Conservation (phyloP, 2,113 vertebrate species). For the Salvelinus alpinus region DNA sequence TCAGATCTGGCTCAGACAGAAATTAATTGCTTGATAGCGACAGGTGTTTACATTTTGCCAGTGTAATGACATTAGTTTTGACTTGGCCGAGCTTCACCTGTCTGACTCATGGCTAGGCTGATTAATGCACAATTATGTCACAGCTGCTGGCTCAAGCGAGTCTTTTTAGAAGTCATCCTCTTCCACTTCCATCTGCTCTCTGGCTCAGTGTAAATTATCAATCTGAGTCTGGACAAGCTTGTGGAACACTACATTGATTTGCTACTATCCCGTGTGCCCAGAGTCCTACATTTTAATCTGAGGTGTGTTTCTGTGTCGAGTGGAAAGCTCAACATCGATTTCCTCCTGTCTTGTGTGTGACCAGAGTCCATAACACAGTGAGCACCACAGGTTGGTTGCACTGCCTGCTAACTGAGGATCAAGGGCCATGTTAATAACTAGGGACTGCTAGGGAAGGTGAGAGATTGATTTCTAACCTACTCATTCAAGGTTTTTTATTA, state of each 20-base stretch:
- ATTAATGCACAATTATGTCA: not conserved
- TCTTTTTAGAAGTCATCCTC: not conserved
- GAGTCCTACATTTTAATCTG: not conserved
- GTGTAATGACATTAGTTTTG: too few species aligned
- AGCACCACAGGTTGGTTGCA: too few species aligned
- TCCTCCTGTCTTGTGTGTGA: not conserved
- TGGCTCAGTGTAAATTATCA: not conserved
- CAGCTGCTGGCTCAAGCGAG: too few species aligned
- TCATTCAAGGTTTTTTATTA: too few species aligned
- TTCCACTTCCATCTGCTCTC: not conserved
- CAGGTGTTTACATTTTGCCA: too few species aligned
- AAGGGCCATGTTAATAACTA: not conserved
- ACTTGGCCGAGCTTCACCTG: too few species aligned
- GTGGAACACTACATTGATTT: not conserved
- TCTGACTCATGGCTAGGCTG: not conserved
- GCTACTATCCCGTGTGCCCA: not conserved
- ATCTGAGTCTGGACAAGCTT: not conserved
- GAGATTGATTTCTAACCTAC: not conserved
- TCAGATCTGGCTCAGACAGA: too few species aligned
- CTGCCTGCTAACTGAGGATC: not conserved
- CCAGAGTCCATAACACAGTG: not conserved
- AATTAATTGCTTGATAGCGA: too few species aligned
- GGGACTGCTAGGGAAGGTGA: not conserved
- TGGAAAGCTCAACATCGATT: constrained; percentile 18
- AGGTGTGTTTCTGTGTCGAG: not conserved